Base-by-base conservation (phyloP, 2,888 invertebrate genomes). In the Caenorhabditis panamensis region DNA sequence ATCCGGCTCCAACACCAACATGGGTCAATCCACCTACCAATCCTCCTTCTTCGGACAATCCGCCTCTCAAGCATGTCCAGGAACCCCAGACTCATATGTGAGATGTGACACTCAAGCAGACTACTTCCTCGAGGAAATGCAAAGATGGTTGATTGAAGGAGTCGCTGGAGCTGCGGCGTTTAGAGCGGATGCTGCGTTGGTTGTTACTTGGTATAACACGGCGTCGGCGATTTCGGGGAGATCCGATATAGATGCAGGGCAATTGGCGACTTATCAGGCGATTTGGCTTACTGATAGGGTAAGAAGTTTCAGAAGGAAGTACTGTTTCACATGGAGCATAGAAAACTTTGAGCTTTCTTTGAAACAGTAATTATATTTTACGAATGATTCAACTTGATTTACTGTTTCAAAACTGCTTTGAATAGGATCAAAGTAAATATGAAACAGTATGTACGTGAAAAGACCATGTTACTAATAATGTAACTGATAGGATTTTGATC, bases 141-240 rank as follows among this genome's bases (percentile, higher is more conserved):
- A 89, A 89, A 71, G 84, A 47, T 88, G 88, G 88, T 31, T 81
- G 1, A 76, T 72, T 62, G 94, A 95, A 87, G 96, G 96, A 11
- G 95, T 97, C 24, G 95, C 91, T 13, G 97, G 97, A 0, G 94
- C 96, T 0, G 95, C 95, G 51, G 94, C 95, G 1, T 98, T 97
- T 92, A 93, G 94, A 84, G 96, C 97, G 0, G 96, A 96, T 90
- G 96, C 96, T 90, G 95, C 94, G 2, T 93, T 95, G 75, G 95
- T 96, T 79, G 94, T 95, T 68, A 97, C 97, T 0, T 98, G 97
- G 98, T 96, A 95, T 92, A 97, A 97, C 92, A 94, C 97, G 92
- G 95, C 96, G 0, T 90, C 90, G 16, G 89, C 89, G 37, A 85
- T 90, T 49, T 87, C 89, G 13, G 90, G 88, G 53, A 73, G 90